Evolutionary conservation across 2,888 invertebrate genomes (phyloP), one percentile per base, ranked within the genome.

Genomic region (Peribatodes rhomboidaria): DNA sequence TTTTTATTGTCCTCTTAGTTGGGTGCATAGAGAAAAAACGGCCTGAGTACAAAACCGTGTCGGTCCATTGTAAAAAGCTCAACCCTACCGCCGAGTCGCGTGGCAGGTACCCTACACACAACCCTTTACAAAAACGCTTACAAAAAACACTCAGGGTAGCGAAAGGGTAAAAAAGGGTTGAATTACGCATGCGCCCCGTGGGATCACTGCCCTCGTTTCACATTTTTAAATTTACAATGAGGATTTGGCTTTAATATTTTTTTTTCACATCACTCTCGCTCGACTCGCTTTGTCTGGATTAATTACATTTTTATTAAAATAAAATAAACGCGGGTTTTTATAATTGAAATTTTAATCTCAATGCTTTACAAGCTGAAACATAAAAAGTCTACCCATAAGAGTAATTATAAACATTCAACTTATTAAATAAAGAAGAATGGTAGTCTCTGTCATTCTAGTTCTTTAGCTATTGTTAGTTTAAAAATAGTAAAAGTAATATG

Each of bases 111-210:
- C 88, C 87, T 87, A 82, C 77, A 82, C 77, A 85, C 89, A 92
- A 92, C 91, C 91, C 92, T 90, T 91, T 92, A 90, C 80, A 90
- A 90, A 91, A 91, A 89, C 84, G 86, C 87, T 87, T 85, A 91
- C 84, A 91, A 93, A 92, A 92, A 89, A 92, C 82, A 79, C 86
- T 86, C 86, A 76, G 92, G 90, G 89, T 87, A 86, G 80, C 86
- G 88, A 92, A 92, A 89, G 92, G 92, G 90, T 90, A 88, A 90
- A 92, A 90, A 92, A 92, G 93, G 93, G 92, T 92, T 92, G 75
- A 83, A 86, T 86, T 88, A 90, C 93, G 93, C 93, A 91, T 93
- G 93, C 93, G 93, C 81, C 80, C 80, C 81, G 75, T 67, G 86
- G 88, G 90, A 89, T 85, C 88, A 89, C 78, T 89, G 90, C 88